A percentile compares a stretch with the other conserved stretches of the same genome.
phyloP scores from a whole-genome alignment of 2,113 vertebrate species.

The Opisthocomus hoazin region DNA sequence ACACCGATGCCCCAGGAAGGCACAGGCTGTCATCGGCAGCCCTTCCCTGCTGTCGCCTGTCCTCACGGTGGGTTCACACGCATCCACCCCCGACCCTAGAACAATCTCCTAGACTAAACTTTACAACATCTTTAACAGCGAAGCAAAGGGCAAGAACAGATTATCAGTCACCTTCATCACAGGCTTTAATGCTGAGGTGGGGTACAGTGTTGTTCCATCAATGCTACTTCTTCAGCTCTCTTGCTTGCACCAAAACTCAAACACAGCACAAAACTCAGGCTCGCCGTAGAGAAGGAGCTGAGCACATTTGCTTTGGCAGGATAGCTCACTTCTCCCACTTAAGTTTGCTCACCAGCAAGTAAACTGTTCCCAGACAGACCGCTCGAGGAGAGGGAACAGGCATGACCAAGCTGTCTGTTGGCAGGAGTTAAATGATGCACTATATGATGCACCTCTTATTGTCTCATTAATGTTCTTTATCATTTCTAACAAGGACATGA shows the following conservation, averaged over 20 bases:
- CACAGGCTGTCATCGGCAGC: neutral
- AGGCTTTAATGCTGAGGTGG: neutral
- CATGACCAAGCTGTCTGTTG: neutral
- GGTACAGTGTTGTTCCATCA: neutral
- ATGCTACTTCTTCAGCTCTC: neutral
- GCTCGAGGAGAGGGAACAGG: fast-evolving
- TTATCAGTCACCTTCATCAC: no score
- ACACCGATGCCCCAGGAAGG: neutral
- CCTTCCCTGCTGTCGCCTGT: fast-evolving
- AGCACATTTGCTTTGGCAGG: neutral
- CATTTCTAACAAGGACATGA: neutral
- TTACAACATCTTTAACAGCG: neutral
- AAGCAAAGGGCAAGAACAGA: neutral
- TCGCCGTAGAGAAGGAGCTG: no score
- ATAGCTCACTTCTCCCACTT: neutral
- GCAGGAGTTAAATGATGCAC: neutral
- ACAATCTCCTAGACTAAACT: neutral
- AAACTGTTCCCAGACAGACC: neutral
- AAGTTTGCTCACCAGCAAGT: neutral
- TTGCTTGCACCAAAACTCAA: neutral
- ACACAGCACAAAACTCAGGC: neutral
- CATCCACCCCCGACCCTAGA: neutral
- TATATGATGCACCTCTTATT: neutral
- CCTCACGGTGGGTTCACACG: fast-evolving
- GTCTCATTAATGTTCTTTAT: neutral